Evolutionary conservation across 2,113 vertebrate genomes (phyloP).

Genomic region (Platycercus adscitus): DNA sequence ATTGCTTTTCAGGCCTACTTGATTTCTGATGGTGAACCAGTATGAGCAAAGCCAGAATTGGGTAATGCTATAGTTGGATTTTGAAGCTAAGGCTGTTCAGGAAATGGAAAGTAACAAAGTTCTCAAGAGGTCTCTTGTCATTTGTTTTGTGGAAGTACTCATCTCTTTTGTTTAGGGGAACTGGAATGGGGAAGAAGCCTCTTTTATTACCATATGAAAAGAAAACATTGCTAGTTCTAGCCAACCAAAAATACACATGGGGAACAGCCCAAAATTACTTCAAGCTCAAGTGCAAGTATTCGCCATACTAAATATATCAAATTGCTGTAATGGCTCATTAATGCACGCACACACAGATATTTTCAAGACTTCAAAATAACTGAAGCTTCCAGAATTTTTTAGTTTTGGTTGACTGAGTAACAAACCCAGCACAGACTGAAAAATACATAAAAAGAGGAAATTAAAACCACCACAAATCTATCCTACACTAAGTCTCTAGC

Average conservation of each 20-base stretch:
- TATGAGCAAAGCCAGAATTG: background rate
- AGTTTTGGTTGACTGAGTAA: background rate
- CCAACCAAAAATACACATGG: background rate
- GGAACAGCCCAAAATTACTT: background rate
- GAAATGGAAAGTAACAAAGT: background rate
- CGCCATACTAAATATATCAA: background rate
- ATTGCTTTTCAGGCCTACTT: constrained; percentile 8
- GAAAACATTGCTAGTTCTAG: background rate
- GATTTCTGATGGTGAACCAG: background rate
- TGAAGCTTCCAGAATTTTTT: background rate
- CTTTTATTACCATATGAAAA: background rate
- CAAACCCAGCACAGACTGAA: background rate
- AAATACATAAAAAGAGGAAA: background rate
- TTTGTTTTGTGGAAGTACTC: background rate
- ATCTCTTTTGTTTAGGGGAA: background rate
- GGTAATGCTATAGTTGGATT: background rate
- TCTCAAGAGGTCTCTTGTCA: background rate
- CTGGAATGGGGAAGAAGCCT: background rate
- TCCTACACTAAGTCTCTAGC: background rate
- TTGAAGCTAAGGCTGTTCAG: background rate
- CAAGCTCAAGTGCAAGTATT: background rate
- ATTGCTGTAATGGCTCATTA: background rate
- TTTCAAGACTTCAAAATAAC: background rate
- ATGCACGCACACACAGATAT: accelerated
- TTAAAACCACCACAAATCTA: background rate